A percentile compares a stretch with the other conserved stretches of the same genome.
Evolutionary conservation across 2,797 vertebrate species (phyloP).

Genomic region (Acipenser transmontanus): DNA sequence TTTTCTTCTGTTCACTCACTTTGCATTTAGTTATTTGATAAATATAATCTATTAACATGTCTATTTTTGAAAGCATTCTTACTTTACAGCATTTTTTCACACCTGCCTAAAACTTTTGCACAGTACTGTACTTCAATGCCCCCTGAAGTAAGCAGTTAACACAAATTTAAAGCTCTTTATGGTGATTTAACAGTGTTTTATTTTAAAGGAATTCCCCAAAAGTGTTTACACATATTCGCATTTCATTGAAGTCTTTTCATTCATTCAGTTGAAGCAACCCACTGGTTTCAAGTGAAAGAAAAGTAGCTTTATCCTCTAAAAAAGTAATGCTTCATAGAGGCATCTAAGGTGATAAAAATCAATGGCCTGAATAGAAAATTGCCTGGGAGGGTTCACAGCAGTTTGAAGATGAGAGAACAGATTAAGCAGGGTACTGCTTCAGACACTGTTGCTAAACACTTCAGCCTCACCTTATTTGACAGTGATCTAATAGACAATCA

Average conservation of each 20-base stretch:
- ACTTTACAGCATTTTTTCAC: no score
- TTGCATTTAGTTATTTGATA: no score
- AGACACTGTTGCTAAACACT: slow-evolving; percentile 57
- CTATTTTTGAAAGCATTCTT: no score
- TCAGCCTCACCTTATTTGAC: slow-evolving; percentile 42
- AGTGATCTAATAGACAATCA: slow-evolving; percentile 46
- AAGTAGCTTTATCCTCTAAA: slow-evolving; percentile 51
- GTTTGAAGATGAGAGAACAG: slow-evolving; percentile 68
- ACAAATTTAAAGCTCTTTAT: no score
- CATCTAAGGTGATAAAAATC: slow-evolving; percentile 70
- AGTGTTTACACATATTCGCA: slow-evolving; percentile 2
- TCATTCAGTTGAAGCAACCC: slow-evolving; percentile 35
- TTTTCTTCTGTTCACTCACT: no score
- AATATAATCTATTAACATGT: no score
- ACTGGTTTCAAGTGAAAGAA: slow-evolving; percentile 32
- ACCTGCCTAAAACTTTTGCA: no score
- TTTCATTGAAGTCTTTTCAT: slow-evolving; percentile 7
- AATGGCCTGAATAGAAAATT: slow-evolving; percentile 68
- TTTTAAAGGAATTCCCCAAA: slow-evolving; percentile 18
- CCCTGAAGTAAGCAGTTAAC: no score
- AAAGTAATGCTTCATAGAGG: slow-evolving; percentile 60
- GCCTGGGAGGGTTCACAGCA: slow-evolving; percentile 66
- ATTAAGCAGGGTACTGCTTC: slow-evolving; percentile 62
- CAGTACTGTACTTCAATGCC: no score
- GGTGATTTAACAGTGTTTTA: slow-evolving; percentile 11